Conservation (phyloP, 2,888 invertebrate genomes). For the Drosophila mettleri region DNA sequence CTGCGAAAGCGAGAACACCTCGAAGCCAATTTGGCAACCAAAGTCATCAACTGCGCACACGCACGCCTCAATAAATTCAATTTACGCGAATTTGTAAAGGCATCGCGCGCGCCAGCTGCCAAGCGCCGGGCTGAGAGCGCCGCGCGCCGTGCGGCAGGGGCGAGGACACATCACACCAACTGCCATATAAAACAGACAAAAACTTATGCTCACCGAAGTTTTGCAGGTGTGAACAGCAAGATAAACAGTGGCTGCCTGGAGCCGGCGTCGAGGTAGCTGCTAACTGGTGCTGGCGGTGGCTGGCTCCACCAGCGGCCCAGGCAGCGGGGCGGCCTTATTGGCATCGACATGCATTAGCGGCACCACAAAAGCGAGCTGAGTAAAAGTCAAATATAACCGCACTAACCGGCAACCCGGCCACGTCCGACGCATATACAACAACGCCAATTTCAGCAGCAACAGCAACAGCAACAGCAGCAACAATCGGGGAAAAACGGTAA, state of each 20-base stretch:
- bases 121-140: not conserved
- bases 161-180: constrained; percentile 19
- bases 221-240: constrained; percentile 77
- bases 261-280: not conserved
- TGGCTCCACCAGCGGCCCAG: not conserved
- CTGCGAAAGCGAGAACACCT: constrained; percentile 59
- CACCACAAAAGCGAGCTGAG: constrained; percentile 64
- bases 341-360: constrained; percentile 77
- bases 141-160: not conserved
- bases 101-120: constrained; percentile 41
- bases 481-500: constrained; percentile 19
- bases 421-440: constrained; percentile 63
- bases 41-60: constrained; percentile 78
- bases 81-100: constrained; percentile 81
- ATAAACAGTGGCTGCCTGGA: constrained; percentile 59
- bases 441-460: constrained; percentile 57
- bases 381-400: constrained; percentile 75
- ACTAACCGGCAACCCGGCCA: constrained; percentile 57
- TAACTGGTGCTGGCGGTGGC: not conserved
- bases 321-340: constrained; percentile 57
- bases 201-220: constrained; percentile 67
- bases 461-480: constrained; percentile 17
- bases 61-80: constrained; percentile 80
- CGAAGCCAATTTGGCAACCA: constrained; percentile 77
- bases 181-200: constrained; percentile 57